A percentile compares a stretch with the other conserved stretches of the same genome.
Evolutionary conservation across 2,888 invertebrate genomes (phyloP).

Genomic region (Gymnosoma rotundatum): DNA sequence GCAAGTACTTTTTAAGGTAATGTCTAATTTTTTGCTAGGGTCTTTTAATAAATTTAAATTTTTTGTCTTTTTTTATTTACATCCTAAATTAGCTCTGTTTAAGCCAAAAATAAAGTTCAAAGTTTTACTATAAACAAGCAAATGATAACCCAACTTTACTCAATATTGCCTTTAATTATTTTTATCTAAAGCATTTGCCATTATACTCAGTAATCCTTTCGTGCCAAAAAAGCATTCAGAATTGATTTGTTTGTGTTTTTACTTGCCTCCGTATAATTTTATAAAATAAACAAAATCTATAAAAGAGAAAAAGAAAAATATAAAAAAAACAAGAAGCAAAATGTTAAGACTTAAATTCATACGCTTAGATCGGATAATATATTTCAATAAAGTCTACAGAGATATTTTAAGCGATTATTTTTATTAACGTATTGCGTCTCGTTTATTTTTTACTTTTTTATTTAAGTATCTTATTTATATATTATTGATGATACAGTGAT

Average conservation of each 20-base stretch:
- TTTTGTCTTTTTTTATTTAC: too few relatives aligned
- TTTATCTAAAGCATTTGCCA: not conserved
- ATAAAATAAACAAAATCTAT: conserved; percentile 10
- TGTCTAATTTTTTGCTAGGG: too few relatives aligned
- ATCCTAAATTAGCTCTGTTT: too few relatives aligned
- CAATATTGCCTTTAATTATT: conserved; percentile 20
- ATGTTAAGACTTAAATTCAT: conserved; percentile 22
- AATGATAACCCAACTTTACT: not conserved
- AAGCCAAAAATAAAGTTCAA: too few relatives aligned
- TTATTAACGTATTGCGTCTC: not conserved
- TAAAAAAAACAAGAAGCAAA: conserved; percentile 6
- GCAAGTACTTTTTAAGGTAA: too few relatives aligned
- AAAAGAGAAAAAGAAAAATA: not conserved
- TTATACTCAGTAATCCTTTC: not conserved
- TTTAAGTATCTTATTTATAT: too few relatives aligned
- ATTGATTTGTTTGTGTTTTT: not conserved
- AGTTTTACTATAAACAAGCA: conserved; percentile 1
- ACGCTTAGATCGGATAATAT: conserved; percentile 10
- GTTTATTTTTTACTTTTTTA: too few relatives aligned
- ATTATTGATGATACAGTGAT: too few relatives aligned
- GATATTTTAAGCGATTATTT: conserved; percentile 2
- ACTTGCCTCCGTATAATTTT: not conserved
- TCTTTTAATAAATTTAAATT: too few relatives aligned
- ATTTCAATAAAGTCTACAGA: conserved; percentile 11
- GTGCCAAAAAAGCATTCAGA: not conserved